Percentiles rank a stretch among this genome's conserved stretches.
Evolutionary conservation across 1,140 invertebrate genomes (phyloP).

Genomic region (Bombus pascuorum): DNA sequence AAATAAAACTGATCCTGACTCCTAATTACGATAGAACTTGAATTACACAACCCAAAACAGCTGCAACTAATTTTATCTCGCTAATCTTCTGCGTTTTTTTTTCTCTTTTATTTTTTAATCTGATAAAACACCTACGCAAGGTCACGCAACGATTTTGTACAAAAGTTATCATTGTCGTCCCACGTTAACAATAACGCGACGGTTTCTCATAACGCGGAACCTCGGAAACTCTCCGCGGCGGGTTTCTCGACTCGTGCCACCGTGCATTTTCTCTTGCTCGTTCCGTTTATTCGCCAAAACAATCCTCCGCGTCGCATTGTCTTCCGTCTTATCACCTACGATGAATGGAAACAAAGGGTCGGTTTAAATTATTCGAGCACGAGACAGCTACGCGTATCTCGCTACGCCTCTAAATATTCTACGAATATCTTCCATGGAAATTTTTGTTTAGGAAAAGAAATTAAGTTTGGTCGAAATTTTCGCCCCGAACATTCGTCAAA

Average conservation of each 20-base stretch:
- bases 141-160: neutral
- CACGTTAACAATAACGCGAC: no score
- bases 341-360: neutral
- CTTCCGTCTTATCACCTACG: neutral
- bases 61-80: neutral
- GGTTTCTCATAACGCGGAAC: no score
- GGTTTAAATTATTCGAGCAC: neutral
- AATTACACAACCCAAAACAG: no score
- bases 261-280: neutral
- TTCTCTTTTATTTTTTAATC: neutral
- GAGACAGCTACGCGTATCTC: neutral
- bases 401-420: neutral
- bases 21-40: neutral
- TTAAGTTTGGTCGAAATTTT: neutral
- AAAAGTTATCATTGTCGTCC: neutral
- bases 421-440: neutral
- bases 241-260: neutral
- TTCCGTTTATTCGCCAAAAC: neutral
- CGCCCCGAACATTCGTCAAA: no score
- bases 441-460: neutral
- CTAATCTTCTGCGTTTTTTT: neutral
- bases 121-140: neutral
- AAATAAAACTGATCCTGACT: neutral
- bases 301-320: neutral
- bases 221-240: no score